A percentile compares a stretch with the other conserved stretches of the same genome.
Evolutionary conservation across 2,113 vertebrate genomes (phyloP).

Genomic region (Plecotus auritus): DNA sequence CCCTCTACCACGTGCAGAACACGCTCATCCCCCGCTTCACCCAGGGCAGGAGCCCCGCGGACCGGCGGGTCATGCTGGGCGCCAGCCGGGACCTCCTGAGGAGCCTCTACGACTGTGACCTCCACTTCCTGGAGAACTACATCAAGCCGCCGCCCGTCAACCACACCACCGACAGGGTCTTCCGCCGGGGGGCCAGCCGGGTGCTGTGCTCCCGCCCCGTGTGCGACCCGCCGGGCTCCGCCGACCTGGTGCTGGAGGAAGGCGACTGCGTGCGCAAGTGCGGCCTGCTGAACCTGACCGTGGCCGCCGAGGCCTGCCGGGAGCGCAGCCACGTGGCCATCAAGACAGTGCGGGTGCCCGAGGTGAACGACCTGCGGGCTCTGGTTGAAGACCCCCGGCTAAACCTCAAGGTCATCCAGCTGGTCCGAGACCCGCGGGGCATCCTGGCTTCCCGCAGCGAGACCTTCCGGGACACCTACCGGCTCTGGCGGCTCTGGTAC

Average conservation of each 20-base stretch:
- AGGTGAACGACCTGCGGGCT: constrained; percentile 91
- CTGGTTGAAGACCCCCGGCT: constrained; percentile 94
- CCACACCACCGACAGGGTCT: constrained; percentile 93
- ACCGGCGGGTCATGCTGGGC: constrained; percentile 92
- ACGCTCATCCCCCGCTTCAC: constrained; percentile 92
- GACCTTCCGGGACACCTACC: constrained; percentile 95
- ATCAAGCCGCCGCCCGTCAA: constrained; percentile 92
- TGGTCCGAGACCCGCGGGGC: constrained; percentile 94
- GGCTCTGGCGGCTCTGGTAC: constrained; percentile 96
- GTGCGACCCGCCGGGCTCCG: constrained; percentile 84
- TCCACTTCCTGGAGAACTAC: constrained; percentile 96
- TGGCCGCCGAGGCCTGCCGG: constrained; percentile 90
- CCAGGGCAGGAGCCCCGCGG: constrained; percentile 86
- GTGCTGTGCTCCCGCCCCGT: constrained; percentile 93
- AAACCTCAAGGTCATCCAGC: constrained; percentile 96
- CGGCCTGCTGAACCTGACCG: constrained; percentile 88
- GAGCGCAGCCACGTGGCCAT: constrained; percentile 92
- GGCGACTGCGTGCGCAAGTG: constrained; percentile 95
- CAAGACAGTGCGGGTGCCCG: constrained; percentile 94
- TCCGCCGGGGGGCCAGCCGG: constrained; percentile 93
- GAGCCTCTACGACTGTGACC: constrained; percentile 93
- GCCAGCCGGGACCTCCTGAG: constrained; percentile 94
- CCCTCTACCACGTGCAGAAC: constrained; percentile 96
- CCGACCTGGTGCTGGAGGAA: constrained; percentile 89
- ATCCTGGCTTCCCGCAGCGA: constrained; percentile 95